A percentile compares a stretch with the other conserved stretches of the same genome.
Evolutionary conservation across 2,113 vertebrate species (phyloP).

Genomic region (Rhinolophus sinicus): DNA sequence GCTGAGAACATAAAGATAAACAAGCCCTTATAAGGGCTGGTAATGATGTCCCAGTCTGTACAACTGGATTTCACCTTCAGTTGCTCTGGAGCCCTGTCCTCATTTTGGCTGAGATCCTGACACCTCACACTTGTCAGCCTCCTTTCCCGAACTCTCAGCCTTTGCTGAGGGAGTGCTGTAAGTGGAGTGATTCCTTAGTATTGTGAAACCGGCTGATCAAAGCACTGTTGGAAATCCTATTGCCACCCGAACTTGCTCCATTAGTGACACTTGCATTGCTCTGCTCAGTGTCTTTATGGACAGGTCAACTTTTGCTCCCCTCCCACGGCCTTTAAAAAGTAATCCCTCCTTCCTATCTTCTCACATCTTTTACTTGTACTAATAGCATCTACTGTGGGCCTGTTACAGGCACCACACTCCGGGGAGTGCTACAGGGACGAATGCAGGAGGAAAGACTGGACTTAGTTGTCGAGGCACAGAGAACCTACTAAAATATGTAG

Average conservation of each 20-base stretch:
- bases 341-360: background rate
- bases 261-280: background rate
- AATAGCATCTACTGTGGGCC: background rate
- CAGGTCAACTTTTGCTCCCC: background rate
- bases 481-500: background rate
- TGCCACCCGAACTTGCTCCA: background rate
- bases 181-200: too few relatives aligned
- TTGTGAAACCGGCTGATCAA: background rate
- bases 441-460: background rate
- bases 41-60: background rate
- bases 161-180: background rate
- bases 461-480: background rate
- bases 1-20: background rate
- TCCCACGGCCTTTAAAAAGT: background rate
- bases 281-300: background rate
- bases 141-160: background rate
- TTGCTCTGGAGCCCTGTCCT: background rate
- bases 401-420: background rate
- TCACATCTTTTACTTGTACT: background rate
- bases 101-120: background rate
- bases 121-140: background rate
- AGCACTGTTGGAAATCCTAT: background rate
- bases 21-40: background rate
- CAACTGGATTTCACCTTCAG: background rate
- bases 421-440: background rate